phyloP scores from a whole-genome alignment of 1,140 invertebrate genomes.

The Nasonia vitripennis region DNA sequence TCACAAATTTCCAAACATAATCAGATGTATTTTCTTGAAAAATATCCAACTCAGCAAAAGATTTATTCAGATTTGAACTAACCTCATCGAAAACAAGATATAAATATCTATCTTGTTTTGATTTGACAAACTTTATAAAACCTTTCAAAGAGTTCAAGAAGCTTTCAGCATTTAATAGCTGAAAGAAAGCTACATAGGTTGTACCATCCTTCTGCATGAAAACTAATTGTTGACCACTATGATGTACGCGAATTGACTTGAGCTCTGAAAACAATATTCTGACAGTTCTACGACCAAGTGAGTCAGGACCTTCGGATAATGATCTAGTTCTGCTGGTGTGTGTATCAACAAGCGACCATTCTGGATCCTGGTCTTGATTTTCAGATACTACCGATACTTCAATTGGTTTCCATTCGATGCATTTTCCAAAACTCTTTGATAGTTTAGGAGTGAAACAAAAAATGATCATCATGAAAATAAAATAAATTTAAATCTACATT shows the following conservation, averaged over 20 bases:
- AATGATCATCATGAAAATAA: constrained; percentile 38
- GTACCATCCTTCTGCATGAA: constrained; percentile 85
- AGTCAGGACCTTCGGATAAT: constrained; percentile 75
- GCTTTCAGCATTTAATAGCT: constrained; percentile 87
- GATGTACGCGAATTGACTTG: constrained; percentile 80
- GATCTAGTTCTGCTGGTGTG: constrained; percentile 77
- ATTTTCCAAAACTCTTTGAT: constrained; percentile 74
- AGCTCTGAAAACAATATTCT: constrained; percentile 80
- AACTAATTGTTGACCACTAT: constrained; percentile 82
- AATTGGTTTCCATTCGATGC: constrained; percentile 87
- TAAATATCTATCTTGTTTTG: constrained; percentile 82
- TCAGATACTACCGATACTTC: constrained; percentile 83
- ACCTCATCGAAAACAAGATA: constrained; percentile 81
- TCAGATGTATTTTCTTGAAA: constrained; percentile 82
- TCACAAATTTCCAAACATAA: constrained; percentile 82
- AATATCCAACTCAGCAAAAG: constrained; percentile 89
- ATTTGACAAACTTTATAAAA: constrained; percentile 79
- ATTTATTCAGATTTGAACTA: constrained; percentile 82
- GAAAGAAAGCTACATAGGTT: constrained; percentile 88
- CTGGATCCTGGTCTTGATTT: constrained; percentile 85
- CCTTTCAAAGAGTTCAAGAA: constrained; percentile 82
- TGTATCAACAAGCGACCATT: constrained; percentile 88
- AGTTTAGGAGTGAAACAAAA: constrained; percentile 26
- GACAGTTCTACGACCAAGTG: constrained; percentile 77
- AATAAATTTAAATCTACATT: not conserved